These are phyloP conservation scores for Columba guinea DNA, from an alignment of 2,797 vertebrate species.

Conservation along the genomic window DNA sequence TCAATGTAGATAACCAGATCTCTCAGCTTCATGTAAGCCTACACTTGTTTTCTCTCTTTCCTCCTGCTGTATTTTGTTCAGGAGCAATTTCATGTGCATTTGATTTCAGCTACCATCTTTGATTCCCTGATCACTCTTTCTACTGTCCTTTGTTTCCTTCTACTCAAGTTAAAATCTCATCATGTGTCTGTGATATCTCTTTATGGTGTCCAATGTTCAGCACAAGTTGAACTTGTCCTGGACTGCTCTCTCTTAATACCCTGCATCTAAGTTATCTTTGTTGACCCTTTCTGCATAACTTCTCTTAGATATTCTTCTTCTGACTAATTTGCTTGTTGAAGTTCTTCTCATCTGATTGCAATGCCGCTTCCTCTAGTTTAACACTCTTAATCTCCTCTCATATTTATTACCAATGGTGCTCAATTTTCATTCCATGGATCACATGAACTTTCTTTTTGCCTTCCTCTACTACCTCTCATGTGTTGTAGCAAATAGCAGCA, in stretches of 20 bases:
- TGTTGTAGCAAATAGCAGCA: neutral
- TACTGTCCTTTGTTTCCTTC: neutral
- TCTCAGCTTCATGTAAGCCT: neutral
- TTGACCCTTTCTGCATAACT: neutral
- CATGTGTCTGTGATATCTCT: neutral
- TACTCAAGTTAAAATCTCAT: neutral
- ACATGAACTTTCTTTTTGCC: neutral
- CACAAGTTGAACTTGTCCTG: neutral
- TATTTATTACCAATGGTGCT: neutral
- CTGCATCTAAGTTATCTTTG: neutral
- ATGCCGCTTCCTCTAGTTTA: neutral
- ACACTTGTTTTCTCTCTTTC: neutral
- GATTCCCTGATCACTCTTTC: neutral
- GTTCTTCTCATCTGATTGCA: neutral
- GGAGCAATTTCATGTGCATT: neutral
- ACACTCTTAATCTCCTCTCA: neutral
- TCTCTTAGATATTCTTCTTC: neutral
- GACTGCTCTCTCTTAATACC: neutral
- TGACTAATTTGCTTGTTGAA: neutral
- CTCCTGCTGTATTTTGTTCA: neutral
- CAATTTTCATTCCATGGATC: neutral
- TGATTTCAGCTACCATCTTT: neutral
- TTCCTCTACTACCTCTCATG: neutral
- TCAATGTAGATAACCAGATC: neutral
- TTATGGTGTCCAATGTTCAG: neutral